Evolutionary conservation across 2,113 vertebrate species (phyloP).

Genomic region (Ardeotis arabs): DNA sequence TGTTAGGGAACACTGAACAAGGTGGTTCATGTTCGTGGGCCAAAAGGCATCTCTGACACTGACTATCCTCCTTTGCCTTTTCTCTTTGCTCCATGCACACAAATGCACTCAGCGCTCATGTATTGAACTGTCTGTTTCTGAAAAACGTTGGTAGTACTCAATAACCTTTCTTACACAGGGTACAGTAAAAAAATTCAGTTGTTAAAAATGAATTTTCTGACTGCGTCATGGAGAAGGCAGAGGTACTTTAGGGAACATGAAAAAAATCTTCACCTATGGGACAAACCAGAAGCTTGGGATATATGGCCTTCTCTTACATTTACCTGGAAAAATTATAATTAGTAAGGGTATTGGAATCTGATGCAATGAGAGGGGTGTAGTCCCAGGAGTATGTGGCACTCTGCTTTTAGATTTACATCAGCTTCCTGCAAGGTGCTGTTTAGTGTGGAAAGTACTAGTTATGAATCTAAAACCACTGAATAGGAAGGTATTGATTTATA

Average conservation of each 20-base stretch:
- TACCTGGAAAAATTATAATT: neutral
- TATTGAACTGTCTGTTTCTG: neutral
- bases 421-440: neutral
- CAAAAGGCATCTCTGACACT: neutral
- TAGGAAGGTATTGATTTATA: neutral
- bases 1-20: neutral
- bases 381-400: neutral
- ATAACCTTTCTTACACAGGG: neutral
- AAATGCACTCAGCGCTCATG: rapidly evolving
- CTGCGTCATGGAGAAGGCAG: neutral
- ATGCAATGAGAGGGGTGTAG: neutral
- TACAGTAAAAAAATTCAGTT: neutral
- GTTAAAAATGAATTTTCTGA: neutral
- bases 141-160: neutral
- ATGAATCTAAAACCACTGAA: neutral
- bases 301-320: neutral
- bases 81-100: neutral
- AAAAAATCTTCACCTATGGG: neutral
- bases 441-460: neutral
- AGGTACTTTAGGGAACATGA: neutral
- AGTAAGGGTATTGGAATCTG: neutral
- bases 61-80: neutral
- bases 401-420: neutral
- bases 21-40: neutral
- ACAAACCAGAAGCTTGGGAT: neutral